phyloP scores from a whole-genome alignment of 2,113 vertebrate species.

The Chaetodon auriga region DNA sequence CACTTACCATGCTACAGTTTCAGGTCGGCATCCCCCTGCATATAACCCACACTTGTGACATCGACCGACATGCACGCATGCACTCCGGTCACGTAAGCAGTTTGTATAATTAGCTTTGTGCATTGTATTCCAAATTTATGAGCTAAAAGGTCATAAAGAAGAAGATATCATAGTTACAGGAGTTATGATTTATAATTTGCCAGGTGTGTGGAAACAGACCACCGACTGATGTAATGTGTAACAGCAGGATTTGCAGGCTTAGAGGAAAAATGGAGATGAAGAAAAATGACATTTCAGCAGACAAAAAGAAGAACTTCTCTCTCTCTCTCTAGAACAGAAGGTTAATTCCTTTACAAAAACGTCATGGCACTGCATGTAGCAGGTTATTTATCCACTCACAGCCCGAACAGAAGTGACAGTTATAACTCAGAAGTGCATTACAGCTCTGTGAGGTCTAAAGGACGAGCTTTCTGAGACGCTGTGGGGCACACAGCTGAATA shows the following conservation, averaged over 20 bases:
- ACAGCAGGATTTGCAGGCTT: slow-evolving; percentile 23
- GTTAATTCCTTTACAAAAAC: slow-evolving; percentile 18
- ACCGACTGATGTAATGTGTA: neutral
- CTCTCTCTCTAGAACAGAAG: neutral
- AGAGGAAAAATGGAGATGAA: neutral
- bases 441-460: slow-evolving; percentile 6
- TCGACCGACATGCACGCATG: no score
- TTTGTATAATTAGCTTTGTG: neutral
- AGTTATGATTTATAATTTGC: neutral
- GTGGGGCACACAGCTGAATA: slow-evolving; percentile 8
- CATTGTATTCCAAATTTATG: neutral
- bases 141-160: neutral
- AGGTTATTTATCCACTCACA: slow-evolving; percentile 7
- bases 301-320: neutral
- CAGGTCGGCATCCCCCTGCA: no score
- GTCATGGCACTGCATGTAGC: neutral
- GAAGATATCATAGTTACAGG: neutral
- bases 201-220: slow-evolving; percentile 23
- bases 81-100: neutral
- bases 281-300: neutral
- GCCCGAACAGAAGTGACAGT: slow-evolving; percentile 22
- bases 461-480: neutral
- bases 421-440: slow-evolving; percentile 25
- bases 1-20: no score
- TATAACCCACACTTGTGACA: no score